phyloP scores from a whole-genome alignment of 2,888 invertebrate genomes.

The Machimus atricapillus region DNA sequence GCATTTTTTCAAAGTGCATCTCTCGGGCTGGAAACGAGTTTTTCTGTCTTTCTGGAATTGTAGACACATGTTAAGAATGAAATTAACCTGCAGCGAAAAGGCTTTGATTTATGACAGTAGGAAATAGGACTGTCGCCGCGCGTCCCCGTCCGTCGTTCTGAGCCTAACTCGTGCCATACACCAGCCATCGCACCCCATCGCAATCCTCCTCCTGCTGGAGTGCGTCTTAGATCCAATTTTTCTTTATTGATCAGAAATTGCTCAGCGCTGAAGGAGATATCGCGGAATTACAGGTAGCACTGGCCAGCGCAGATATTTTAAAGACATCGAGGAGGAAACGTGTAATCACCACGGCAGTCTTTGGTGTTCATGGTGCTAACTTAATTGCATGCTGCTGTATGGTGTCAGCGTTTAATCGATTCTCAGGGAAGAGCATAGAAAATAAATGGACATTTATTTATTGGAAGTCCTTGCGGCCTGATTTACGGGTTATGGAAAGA shows the following conservation, averaged over 20 bases:
- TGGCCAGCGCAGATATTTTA: not conserved
- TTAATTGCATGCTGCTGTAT: slow-evolving; percentile 19
- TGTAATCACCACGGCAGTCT: slow-evolving; percentile 10
- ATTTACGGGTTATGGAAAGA: not conserved
- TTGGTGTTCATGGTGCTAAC: not conserved
- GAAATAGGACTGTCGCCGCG: not conserved
- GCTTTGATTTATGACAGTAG: not conserved
- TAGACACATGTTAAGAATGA: not conserved
- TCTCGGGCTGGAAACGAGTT: not conserved
- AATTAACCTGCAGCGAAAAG: not conserved
- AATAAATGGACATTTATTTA: slow-evolving; percentile 6
- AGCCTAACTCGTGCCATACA: not conserved
- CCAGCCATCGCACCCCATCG: not conserved
- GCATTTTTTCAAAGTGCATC: not conserved
- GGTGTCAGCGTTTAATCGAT: slow-evolving; percentile 21
- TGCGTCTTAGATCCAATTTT: not conserved
- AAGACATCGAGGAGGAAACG: not conserved
- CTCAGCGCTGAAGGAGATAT: not conserved
- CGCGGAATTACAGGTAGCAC: not conserved
- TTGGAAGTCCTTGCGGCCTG: not conserved
- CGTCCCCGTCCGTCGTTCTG: not conserved
- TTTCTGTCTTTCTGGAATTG: not conserved
- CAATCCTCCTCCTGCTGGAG: not conserved
- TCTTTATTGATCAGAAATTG: not conserved
- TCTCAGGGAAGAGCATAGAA: not conserved